A percentile compares a stretch with the other conserved stretches of the same genome.
These are phyloP conservation scores for Talpa occidentalis DNA, from an alignment of 2,113 vertebrate species.

Conservation along the genomic window DNA sequence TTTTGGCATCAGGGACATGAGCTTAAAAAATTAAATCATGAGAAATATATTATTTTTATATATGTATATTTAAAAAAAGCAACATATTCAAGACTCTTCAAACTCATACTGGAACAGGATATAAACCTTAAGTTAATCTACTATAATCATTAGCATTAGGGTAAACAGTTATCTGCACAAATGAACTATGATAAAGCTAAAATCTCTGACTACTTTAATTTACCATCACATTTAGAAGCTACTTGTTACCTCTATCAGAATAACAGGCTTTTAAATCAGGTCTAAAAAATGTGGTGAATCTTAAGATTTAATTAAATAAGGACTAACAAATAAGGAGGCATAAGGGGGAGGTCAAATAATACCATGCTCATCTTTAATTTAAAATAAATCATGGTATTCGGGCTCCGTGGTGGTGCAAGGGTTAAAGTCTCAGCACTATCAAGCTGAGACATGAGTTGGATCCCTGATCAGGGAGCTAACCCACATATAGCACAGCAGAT, in stretches of 20 bases:
- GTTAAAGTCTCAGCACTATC: no score
- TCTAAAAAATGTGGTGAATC: constrained; percentile 13
- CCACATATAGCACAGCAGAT: no score
- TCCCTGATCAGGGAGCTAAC: no score
- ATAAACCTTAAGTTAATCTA: constrained; percentile 29
- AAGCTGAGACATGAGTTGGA: no score
- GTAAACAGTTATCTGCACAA: neutral
- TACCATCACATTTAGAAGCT: constrained; percentile 17
- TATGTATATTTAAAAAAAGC: constrained; percentile 4
- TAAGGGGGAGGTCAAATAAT: neutral
- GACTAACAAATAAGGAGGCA: neutral
- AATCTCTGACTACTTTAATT: constrained; percentile 15
- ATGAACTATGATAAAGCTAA: constrained; percentile 33
- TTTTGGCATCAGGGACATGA: constrained; percentile 95
- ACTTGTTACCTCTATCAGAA: neutral
- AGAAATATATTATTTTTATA: constrained; percentile 43
- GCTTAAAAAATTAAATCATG: constrained; percentile 82
- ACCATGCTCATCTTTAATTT: constrained; percentile 35
- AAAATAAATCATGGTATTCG: constrained; percentile 25
- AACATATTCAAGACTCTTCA: constrained; percentile 12
- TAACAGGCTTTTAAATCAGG: constrained; percentile 35
- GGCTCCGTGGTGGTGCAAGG: no score
- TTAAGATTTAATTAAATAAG: constrained; percentile 38
- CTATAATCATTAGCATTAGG: neutral
- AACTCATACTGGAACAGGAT: neutral